Evolutionary conservation across 2,797 vertebrate genomes (phyloP).

Genomic region (Petrocephalus schoutedeni): DNA sequence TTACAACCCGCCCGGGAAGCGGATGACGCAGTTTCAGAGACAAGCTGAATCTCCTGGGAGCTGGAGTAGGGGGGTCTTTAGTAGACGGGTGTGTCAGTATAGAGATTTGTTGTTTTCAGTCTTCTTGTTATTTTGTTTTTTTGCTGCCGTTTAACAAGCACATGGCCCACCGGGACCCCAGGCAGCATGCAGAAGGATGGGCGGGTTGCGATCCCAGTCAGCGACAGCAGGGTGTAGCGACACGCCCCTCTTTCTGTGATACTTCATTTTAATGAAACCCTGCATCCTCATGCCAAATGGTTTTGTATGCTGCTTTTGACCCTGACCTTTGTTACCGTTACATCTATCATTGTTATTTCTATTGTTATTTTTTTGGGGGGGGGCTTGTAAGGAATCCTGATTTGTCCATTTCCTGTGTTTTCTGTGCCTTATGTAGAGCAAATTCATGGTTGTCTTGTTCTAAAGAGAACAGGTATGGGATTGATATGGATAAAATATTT

Average conservation of each 20-base stretch:
- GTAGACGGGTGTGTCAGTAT: not conserved
- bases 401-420: constrained; percentile 18
- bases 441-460: constrained; percentile 54
- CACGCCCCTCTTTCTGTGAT: too few relatives aligned
- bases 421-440: constrained; percentile 47
- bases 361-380: not conserved
- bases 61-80: not conserved
- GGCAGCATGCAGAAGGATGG: not conserved
- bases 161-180: not conserved
- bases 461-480: constrained; percentile 55
- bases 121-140: not conserved
- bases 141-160: not conserved
- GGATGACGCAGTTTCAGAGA: not conserved
- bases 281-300: not conserved
- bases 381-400: not conserved
- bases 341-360: not conserved
- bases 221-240: not conserved
- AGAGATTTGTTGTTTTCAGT: not conserved
- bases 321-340: not conserved
- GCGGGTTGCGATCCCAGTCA: not conserved
- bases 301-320: not conserved
- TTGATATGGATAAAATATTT: constrained; percentile 49
- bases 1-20: not conserved
- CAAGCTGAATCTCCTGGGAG: not conserved
- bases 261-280: not conserved